Evolutionary conservation across 2,797 vertebrate genomes (phyloP), one percentile per base, ranked within the genome.

Genomic region (Simalia tracyae): DNA sequence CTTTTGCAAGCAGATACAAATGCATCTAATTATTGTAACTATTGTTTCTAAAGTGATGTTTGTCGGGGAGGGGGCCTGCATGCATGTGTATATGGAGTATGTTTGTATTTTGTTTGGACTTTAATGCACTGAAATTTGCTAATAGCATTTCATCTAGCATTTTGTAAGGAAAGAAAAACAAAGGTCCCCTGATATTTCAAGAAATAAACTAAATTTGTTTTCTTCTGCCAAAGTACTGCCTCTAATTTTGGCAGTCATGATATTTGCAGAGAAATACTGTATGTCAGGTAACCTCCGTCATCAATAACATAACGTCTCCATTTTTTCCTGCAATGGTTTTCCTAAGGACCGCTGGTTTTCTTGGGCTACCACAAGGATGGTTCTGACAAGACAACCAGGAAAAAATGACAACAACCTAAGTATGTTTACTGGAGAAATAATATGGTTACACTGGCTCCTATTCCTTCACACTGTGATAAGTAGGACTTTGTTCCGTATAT

Each of bases 301-400:
- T 89, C 94, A 94, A 85, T 68, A 95, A 90, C 2, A 7, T 6
- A 92, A 96, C 96, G 92, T 90, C 93, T 66, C 93, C 22, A 64
- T 87, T 95, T 50, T 96, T 93, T 95, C 89, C 26, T 93, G 4
- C 96, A 86, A 90, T 91, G 88, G 90, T 96, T 96, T 95, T 96
- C 97, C 88, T 95, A 93, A 93, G 64, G 95, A 95, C 84, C 94
- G 95, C 91, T 95, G 50, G 6, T 88, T 91, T 92, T 96, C 72
- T 95, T 87, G 96, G 94, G 92, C 57, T 96, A 96, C 87, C 90
- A 92, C 64, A 89, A 42, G 4, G 84, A 95, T 84, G 93, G 92
- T 95, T 89, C 91, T 95, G 94, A 95, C 92, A 95, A 93, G 90
- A 92, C 90, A 94, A 93, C 85, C 95, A 93, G 92, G 12, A 56